Base-by-base conservation (phyloP, 1,140 invertebrate species). In the Paraescarpia echinospica region DNA sequence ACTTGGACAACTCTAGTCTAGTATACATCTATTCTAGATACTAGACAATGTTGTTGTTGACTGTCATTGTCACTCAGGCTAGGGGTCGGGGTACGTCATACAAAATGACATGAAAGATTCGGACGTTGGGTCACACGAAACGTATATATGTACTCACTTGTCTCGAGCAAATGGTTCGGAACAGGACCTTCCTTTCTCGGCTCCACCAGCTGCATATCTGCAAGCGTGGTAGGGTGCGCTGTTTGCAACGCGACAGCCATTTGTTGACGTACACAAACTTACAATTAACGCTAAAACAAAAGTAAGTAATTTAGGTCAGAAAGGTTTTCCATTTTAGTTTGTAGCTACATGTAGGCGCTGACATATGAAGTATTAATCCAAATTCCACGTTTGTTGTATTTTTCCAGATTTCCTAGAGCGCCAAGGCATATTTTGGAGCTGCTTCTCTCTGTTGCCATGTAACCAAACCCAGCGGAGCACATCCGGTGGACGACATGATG, bases 131-230 rank as follows among this genome's bases (percentile, higher is more conserved):
- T n/a, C n/a, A n/a, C n/a, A n/a, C n/a, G 5, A 90, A 33, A 18
- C 59, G 59, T 31, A 77, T 48, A 31, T 34, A 41, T 1, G 41
- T 34, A 90, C 94, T 94, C 94, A 96, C 96, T 96, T 94, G 96
- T 95, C 88, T 96, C 95, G 33, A 96, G 93, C 14, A 96, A 92
- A 94, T 96, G 96, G 91, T 96, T 95, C 33, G 96, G 95, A 89
- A 96, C 95, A 34, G 94, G 93, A 34, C 94, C 92, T 41, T 94
- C 92, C 93, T 95, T 94, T 90, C 93, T 93, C 1, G 95, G 94
- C 93, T 95, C 96, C n/a, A 95, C 94, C 33, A 95, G 91, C 93
- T 95, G 93, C 94, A 95, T 94, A 77, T 77, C 59, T 77, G 59
- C 59, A 18, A 77, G 59, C 59, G 59, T 77, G 59, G 59, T 77